phyloP scores from a whole-genome alignment of 2,113 vertebrate genomes.

The Numida meleagris region DNA sequence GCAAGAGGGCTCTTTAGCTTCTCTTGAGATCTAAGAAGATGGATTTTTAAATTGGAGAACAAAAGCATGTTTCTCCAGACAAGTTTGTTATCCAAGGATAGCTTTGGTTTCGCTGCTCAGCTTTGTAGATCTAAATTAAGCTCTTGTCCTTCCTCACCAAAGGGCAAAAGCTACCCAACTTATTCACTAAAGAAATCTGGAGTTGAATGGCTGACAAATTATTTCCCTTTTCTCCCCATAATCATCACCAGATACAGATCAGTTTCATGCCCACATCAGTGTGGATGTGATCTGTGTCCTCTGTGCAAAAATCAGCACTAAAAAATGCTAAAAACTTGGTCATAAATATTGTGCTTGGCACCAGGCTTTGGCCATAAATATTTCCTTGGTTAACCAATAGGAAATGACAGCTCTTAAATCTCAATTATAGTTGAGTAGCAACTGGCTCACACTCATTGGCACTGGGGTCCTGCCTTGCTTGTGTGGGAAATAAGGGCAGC shows the following conservation, averaged over 20 bases:
- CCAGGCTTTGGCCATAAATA: constrained; percentile 58
- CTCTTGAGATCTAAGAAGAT: not conserved
- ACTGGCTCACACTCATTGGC: constrained; percentile 44
- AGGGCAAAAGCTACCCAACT: constrained; percentile 55
- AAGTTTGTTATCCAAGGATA: constrained; percentile 56
- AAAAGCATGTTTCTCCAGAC: constrained; percentile 27
- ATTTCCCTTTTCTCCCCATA: not conserved
- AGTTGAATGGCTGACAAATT: not conserved
- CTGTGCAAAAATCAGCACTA: not conserved
- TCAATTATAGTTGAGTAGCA: constrained; percentile 56
- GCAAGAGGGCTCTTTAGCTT: not conserved
- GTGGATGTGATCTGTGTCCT: not conserved
- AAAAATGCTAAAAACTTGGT: constrained; percentile 46
- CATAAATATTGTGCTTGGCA: constrained; percentile 70
- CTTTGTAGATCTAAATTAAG: constrained; percentile 66
- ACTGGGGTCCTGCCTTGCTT: constrained; percentile 11
- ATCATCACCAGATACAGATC: not conserved
- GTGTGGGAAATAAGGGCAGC: not conserved
- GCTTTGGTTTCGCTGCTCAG: constrained; percentile 63
- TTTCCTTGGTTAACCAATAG: constrained; percentile 67
- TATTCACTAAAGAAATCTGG: not conserved
- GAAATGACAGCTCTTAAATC: constrained; percentile 65
- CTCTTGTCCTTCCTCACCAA: constrained; percentile 54
- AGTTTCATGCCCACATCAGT: not conserved
- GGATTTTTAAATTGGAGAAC: constrained; percentile 55